Percentiles rank a stretch among this genome's conserved stretches.
Evolutionary conservation across 2,113 vertebrate species (phyloP).

Genomic region (Patagioenas fasciata): DNA sequence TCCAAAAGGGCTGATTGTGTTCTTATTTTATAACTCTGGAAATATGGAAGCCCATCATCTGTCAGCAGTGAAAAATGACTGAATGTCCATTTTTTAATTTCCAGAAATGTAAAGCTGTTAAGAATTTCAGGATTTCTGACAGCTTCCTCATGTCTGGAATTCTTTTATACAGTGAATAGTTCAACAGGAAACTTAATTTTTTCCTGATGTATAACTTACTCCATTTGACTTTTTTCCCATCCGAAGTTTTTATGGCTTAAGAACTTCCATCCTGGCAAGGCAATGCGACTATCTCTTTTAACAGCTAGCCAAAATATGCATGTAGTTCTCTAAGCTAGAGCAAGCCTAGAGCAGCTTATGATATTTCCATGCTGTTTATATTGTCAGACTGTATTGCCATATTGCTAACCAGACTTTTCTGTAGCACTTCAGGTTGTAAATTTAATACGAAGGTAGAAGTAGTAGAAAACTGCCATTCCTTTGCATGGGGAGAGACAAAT

Average conservation of each 20-base stretch:
- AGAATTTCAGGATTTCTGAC: background rate
- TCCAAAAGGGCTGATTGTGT: background rate
- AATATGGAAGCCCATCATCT: background rate
- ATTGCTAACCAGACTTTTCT: background rate
- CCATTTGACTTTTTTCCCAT: background rate
- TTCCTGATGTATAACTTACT: constrained; percentile 18
- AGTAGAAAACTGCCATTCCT: background rate
- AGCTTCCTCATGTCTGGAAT: constrained; percentile 21
- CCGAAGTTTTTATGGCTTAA: constrained; percentile 11
- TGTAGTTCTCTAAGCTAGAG: background rate
- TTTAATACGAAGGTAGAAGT: background rate
- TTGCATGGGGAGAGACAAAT: background rate
- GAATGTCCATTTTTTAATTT: background rate
- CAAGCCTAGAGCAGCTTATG: background rate
- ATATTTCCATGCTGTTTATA: constrained; percentile 16
- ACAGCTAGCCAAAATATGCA: background rate
- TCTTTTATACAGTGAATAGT: constrained; percentile 3
- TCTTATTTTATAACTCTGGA: background rate
- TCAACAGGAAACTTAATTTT: constrained; percentile 12
- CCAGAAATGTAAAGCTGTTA: background rate
- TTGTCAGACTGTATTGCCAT: background rate
- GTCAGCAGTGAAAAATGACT: background rate
- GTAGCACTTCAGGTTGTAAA: background rate
- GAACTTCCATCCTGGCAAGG: constrained; percentile 23
- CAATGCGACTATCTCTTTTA: background rate